phyloP scores from a whole-genome alignment of 2,113 vertebrate species.

The Hippocampus barbouri region DNA sequence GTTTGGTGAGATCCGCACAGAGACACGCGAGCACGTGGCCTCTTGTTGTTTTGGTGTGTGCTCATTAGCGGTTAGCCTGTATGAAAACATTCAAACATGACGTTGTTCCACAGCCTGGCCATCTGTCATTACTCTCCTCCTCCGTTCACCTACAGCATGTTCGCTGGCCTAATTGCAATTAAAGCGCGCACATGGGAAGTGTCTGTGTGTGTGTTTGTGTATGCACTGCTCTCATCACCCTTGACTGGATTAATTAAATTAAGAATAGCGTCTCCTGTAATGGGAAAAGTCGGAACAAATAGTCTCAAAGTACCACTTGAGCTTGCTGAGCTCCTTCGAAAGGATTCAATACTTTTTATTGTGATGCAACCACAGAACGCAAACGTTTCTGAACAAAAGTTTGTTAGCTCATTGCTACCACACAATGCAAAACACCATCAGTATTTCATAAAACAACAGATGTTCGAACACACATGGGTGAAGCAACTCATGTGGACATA shows the following conservation, averaged over 20 bases:
- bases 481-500: neutral
- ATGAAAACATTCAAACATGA: slow-evolving; percentile 15
- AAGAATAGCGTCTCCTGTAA: neutral
- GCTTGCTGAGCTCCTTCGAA: neutral
- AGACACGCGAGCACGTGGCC: neutral
- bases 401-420: neutral
- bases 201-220: neutral
- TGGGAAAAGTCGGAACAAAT: neutral
- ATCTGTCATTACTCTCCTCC: slow-evolving; percentile 15
- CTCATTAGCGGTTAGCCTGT: slow-evolving; percentile 20
- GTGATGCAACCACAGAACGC: too few species aligned
- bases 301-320: neutral
- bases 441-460: too few species aligned
- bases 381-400: neutral
- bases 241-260: neutral
- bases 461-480: neutral
- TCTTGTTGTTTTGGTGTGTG: neutral
- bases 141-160: slow-evolving; percentile 1
- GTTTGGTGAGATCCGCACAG: neutral
- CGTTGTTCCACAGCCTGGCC: slow-evolving; percentile 23
- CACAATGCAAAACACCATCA: neutral
- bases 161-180: slow-evolving; percentile 36
- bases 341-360: neutral
- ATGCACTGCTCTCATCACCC: neutral
- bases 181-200: slow-evolving; percentile 4